These are phyloP conservation scores for Agriopis leucophaearia DNA, from an alignment of 2,888 invertebrate species.

Conservation along the genomic window DNA sequence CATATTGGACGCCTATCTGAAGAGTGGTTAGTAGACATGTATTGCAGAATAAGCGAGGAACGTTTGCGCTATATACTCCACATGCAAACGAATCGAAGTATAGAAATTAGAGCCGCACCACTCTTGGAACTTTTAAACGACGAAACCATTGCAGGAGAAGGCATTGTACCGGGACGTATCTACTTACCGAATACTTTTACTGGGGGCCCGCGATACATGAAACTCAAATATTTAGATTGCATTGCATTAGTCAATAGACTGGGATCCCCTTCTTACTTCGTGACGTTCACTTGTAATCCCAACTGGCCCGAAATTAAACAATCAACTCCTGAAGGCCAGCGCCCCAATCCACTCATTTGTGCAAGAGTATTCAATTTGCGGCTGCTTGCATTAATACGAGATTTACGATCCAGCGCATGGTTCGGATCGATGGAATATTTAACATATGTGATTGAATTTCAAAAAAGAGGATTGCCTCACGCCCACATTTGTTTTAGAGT, in stretches of 20 bases:
- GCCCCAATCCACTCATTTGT: background rate
- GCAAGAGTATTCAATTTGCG: conserved; percentile 4
- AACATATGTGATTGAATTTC: conserved; percentile 19
- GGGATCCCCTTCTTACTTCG: conserved; percentile 10
- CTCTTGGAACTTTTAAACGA: background rate
- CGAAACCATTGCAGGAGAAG: background rate
- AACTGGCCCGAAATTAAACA: conserved; percentile 17
- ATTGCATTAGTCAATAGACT: conserved; percentile 16
- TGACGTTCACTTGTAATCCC: conserved; percentile 16
- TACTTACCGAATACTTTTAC: conserved; percentile 20
- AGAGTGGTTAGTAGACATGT: background rate
- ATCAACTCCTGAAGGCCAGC: background rate
- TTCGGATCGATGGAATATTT: conserved; percentile 11
- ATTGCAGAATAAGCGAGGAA: background rate
- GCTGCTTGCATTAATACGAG: background rate
- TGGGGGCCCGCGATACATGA: conserved; percentile 12
- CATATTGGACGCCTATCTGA: background rate
- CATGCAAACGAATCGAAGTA: background rate
- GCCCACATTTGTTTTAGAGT: too few species aligned
- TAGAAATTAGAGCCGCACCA: background rate
- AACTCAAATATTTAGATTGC: background rate
- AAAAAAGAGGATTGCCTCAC: conserved; percentile 16
- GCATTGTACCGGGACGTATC: background rate
- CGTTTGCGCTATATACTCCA: background rate
- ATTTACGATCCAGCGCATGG: conserved; percentile 13